phyloP scores from a whole-genome alignment of 2,888 invertebrate genomes.

The Geotrupes spiniger region DNA sequence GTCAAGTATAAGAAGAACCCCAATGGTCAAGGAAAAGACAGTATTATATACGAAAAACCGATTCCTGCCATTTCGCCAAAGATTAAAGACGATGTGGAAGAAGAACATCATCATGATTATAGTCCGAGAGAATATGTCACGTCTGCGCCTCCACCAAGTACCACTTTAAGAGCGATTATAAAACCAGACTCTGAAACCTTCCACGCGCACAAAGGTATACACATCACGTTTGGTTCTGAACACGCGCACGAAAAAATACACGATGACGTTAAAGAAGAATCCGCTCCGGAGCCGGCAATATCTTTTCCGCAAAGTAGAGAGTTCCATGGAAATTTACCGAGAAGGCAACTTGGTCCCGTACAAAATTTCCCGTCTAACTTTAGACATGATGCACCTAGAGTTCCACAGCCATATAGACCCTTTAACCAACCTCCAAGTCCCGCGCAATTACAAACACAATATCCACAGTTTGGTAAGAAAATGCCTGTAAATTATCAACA shows the following conservation, averaged over 20 bases:
- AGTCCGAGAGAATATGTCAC: constrained; percentile 31
- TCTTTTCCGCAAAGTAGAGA: constrained; percentile 46
- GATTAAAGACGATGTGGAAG: constrained; percentile 55
- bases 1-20: constrained; percentile 88
- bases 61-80: constrained; percentile 74
- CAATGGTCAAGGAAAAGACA: constrained; percentile 65
- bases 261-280: constrained; percentile 59
- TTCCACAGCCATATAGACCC: constrained; percentile 57
- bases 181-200: constrained; percentile 83
- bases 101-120: constrained; percentile 51
- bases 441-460: not conserved
- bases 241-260: constrained; percentile 55
- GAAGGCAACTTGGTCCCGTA: not conserved
- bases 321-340: constrained; percentile 6
- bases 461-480: constrained; percentile 22
- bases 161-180: constrained; percentile 79
- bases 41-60: constrained; percentile 76
- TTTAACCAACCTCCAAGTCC: constrained; percentile 51
- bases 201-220: constrained; percentile 76
- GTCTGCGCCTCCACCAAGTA: constrained; percentile 61
- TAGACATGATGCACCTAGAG: constrained; percentile 29
- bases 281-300: constrained; percentile 63
- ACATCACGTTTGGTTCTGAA: constrained; percentile 72
- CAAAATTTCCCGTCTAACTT: not conserved
- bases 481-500: constrained; percentile 10